Evolutionary conservation across 1,140 invertebrate species (phyloP), one percentile per base, ranked within the genome.

Genomic region (Caligus rogercresseyi): DNA sequence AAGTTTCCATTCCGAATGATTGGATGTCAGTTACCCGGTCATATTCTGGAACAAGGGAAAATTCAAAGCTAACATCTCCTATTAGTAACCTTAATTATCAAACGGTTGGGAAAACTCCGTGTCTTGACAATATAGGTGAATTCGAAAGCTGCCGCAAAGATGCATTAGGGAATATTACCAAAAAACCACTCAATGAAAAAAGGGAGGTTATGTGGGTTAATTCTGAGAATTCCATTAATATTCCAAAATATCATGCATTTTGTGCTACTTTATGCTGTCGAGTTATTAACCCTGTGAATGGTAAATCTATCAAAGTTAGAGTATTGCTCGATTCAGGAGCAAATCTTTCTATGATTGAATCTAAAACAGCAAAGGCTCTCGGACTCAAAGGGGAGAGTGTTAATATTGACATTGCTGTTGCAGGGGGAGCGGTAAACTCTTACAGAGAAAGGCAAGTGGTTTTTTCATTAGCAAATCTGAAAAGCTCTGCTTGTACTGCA

Each of bases 241-340:
- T 43, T 43, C 31, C 31, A 11, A 43, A 43, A 43, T 43, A 43
- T 43, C n/a, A 43, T 11, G 31, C n/a, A 43, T 43, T 43, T 43
- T 11, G 31, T 43, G 31, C 31, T 43, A 43, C 31, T 43, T 43
- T n/a, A 43, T 43, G n/a, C n/a, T 43, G 31, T 43, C n/a, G 31
- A n/a, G 31, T 43, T 11, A 43, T 43, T n/a, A 43, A 43, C n/a
- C 31, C 7, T 43, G n/a, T 43, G n/a, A 43, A 43, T 43, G 31
- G 31, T 11, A 43, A 43, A 43, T 43, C 31, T 11, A 43, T 56
- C 24, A 56, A 56, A 20, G 54, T 56, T 56, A 1, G 54, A 16
- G 54, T 20, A n/a, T 25, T 56, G 19, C 18, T 56, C 4, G 18
- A 56, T 56, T 56, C 20, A 3, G 54, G 54, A 21, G 54, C 54